These are phyloP conservation scores for Phrynocephalus vlangalii DNA, from an alignment of 2,797 vertebrate genomes.

Conservation along the genomic window DNA sequence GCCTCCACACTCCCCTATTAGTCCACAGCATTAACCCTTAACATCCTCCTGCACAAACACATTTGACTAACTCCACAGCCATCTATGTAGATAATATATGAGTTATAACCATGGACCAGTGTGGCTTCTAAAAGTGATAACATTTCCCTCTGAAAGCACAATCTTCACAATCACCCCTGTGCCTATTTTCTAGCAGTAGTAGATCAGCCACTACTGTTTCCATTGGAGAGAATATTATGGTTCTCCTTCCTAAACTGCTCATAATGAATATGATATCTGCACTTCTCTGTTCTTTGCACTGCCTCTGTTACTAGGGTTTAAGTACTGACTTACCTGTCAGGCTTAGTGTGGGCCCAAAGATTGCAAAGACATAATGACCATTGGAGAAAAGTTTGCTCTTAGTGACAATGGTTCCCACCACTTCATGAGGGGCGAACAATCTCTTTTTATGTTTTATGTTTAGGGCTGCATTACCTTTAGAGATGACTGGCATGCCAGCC, in stretches of 20 bases:
- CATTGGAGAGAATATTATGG: neutral
- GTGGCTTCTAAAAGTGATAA: neutral
- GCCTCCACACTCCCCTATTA: too few relatives aligned
- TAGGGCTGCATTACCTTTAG: neutral
- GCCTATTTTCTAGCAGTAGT: neutral
- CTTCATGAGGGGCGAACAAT: neutral
- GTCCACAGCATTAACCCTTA: too few relatives aligned
- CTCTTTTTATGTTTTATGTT: neutral
- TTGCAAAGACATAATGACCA: neutral
- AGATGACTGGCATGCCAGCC: neutral
- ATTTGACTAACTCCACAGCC: too few relatives aligned
- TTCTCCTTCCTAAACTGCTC: neutral
- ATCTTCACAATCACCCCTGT: neutral
- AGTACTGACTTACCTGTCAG: neutral
- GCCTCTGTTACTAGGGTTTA: neutral
- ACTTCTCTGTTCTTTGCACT: neutral
- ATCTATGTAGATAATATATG: neutral
- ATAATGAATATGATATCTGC: neutral
- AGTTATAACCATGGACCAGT: neutral
- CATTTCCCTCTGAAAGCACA: neutral
- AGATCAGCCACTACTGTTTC: neutral
- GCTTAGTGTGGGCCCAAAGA: neutral
- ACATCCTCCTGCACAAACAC: too few relatives aligned
- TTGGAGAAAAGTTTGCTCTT: neutral
- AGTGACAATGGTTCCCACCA: too few relatives aligned